phyloP scores from a whole-genome alignment of 1,140 invertebrate genomes.

The Drosophila lini region DNA sequence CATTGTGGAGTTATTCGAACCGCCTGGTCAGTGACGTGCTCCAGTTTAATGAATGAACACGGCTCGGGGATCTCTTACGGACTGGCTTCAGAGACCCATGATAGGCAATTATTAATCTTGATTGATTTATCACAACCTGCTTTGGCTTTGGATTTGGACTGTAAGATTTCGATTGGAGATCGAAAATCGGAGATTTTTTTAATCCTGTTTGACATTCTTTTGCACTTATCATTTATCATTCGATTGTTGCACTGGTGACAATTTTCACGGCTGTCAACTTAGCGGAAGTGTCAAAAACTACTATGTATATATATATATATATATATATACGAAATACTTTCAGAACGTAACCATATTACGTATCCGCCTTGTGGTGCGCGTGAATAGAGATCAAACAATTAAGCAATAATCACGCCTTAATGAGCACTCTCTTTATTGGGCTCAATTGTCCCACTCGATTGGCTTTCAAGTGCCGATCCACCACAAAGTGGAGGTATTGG shows the following conservation, averaged over 20 bases:
- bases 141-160: background rate
- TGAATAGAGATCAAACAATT: constrained; percentile 67
- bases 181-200: constrained; percentile 4
- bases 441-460: constrained; percentile 48
- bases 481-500: constrained; percentile 10
- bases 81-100: constrained; percentile 29
- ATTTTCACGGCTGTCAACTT: constrained; percentile 84
- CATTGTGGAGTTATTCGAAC: constrained; percentile 75
- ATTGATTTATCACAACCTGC: constrained; percentile 72
- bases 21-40: constrained; percentile 64
- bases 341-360: constrained; percentile 46
- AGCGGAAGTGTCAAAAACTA: constrained; percentile 76
- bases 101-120: constrained; percentile 77
- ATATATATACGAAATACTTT: constrained; percentile 39
- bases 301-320: constrained; percentile 13
- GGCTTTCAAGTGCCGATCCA: constrained; percentile 74
- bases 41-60: constrained; percentile 71
- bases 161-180: constrained; percentile 25
- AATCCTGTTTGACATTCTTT: constrained; percentile 81
- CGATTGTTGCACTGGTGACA: constrained; percentile 73
- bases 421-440: constrained; percentile 60
- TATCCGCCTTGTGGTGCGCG: constrained; percentile 66
- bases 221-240: constrained; percentile 79
- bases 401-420: constrained; percentile 79
- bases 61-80: constrained; percentile 14